Evolutionary conservation across 2,113 vertebrate genomes (phyloP).

Genomic region (Erinaceus europaeus): DNA sequence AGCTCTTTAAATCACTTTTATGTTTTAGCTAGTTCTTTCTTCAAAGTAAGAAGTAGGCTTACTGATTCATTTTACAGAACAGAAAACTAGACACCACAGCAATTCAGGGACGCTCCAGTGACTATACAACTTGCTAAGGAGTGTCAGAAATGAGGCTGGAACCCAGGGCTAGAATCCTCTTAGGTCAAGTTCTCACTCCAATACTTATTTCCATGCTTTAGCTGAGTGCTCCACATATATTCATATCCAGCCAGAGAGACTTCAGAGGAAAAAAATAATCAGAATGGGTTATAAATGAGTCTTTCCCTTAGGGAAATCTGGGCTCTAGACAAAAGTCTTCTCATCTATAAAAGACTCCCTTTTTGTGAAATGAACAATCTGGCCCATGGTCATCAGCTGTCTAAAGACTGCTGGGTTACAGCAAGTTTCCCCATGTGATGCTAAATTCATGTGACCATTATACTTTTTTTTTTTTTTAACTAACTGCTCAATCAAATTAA

Average conservation of each 20-base stretch:
- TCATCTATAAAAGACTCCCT: conserved; percentile 68
- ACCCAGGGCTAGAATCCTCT: accelerated
- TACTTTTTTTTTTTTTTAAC: conserved; percentile 39
- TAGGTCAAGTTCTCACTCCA: not conserved
- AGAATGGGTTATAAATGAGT: conserved; percentile 59
- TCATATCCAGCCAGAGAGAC: conserved; percentile 19
- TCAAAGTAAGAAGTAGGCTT: not conserved
- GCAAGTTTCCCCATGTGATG: conserved; percentile 59
- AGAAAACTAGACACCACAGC: accelerated
- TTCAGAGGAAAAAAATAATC: conserved; percentile 31
- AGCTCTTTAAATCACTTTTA: not conserved
- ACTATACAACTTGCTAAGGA: not conserved
- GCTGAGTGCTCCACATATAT: not conserved
- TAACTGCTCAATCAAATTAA: conserved; percentile 70
- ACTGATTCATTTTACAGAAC: accelerated
- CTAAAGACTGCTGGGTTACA: conserved; percentile 49
- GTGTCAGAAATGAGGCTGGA: accelerated
- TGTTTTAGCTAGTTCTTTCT: not conserved
- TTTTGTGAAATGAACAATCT: conserved; percentile 69
- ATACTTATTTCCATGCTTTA: not conserved
- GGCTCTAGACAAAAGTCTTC: conserved; percentile 72
- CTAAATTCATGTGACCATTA: conserved; percentile 63
- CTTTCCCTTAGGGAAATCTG: conserved; percentile 55
- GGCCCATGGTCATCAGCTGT: conserved; percentile 66
- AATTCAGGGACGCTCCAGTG: accelerated